Evolutionary conservation across 2,888 invertebrate species (phyloP), one percentile per base, ranked within the genome.

Genomic region (Spodoptera littoralis): DNA sequence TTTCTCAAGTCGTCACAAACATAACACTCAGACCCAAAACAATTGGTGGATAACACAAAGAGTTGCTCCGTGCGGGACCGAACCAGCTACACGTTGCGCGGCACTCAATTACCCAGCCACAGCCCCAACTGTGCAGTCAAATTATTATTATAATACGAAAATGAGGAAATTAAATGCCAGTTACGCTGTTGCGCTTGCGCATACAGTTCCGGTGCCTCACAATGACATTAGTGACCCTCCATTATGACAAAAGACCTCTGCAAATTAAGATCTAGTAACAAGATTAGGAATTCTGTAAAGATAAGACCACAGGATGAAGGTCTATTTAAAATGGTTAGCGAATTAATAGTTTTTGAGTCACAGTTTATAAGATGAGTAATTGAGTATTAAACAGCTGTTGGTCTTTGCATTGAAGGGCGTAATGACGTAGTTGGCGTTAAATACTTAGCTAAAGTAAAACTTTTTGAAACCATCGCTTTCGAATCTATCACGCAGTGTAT

Each of bases 161-260:
- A 11, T 67, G 41, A 51, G 41, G 13, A 70, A 57, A 58, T 57
- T 57, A 53, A 57, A 80, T 76, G 67, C 41, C 60, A 79, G 58
- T 79, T 66, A 66, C 61, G 62, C 60, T 46, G 60, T 41, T 73
- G 64, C 70, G 63, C 68, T 58, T 60, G 62, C 60, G 52, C 57
- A 56, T 53, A 52, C 46, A 36, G 71, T 64, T 69, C 66, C 69
- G 55, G 55, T 70, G 54, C 18, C 54, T 64, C 52, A 76, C 70
- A 74, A 73, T 76, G 57, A 58, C 72, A 69, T 65, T 70, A 55
- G 47, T 63, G 46, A 54, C 41, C 45, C 9, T 63, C 71, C 76
- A 76, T 11, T 48, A 50, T 47, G 52, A n/a, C n/a, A 49, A 55
- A 66, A 60, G 75, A 64, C 9, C 68, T 8, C 44, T 57, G 42